phyloP scores from a whole-genome alignment of 2,888 invertebrate genomes.

The Odontomyia ornata region DNA sequence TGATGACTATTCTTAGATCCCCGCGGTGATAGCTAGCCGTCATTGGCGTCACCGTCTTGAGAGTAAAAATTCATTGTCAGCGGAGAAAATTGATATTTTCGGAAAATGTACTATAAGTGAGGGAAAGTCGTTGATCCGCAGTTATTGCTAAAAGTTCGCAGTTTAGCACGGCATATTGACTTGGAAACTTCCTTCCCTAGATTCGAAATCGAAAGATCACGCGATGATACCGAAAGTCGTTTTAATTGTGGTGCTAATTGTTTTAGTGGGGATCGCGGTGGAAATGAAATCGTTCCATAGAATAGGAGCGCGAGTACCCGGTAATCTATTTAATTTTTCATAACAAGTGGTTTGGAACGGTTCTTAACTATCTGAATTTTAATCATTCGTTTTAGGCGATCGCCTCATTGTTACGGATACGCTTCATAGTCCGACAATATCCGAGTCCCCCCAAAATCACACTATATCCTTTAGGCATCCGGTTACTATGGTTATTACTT shows the following conservation, averaged over 20 bases:
- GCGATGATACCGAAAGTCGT: conserved; percentile 14
- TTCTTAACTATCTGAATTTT: not conserved
- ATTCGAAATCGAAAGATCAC: not conserved
- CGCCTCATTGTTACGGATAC: conserved; percentile 59
- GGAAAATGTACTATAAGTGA: conserved; percentile 23
- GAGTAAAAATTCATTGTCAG: conserved; percentile 42
- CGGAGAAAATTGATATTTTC: conserved; percentile 35
- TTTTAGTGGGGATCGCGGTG: conserved; percentile 1
- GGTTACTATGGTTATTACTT: conserved; percentile 56
- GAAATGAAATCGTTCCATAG: conserved; percentile 26
- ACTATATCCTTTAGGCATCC: conserved; percentile 57
- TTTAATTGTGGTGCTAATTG: not conserved
- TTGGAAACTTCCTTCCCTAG: not conserved
- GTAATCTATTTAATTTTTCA: conserved; percentile 1
- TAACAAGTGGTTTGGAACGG: not conserved
- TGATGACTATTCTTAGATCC: conserved; percentile 29
- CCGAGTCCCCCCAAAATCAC: conserved; percentile 52
- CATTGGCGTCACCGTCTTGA: not conserved
- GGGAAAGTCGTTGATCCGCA: conserved; percentile 23
- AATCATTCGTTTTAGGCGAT: conserved; percentile 52
- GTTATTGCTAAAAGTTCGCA: conserved; percentile 39
- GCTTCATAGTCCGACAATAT: conserved; percentile 54
- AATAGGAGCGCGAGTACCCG: conserved; percentile 31
- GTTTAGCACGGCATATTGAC: not conserved
- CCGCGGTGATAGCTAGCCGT: not conserved